Conservation (phyloP, 2,797 vertebrate species). For the Acanthurus lineatus region DNA sequence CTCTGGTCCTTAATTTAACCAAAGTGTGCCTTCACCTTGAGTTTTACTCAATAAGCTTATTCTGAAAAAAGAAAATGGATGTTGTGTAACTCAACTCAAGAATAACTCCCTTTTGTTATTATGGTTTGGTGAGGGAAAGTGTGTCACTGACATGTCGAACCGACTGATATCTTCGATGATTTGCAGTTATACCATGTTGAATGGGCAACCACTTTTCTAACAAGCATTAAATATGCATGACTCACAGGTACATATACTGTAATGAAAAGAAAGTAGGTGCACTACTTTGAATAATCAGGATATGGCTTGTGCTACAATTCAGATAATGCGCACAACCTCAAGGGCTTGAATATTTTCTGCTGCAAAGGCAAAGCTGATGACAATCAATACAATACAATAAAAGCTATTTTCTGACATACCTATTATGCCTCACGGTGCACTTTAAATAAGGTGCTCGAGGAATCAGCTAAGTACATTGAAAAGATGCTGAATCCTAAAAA, state of each 20-base stretch:
- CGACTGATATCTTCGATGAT: too few species aligned
- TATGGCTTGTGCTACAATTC: neutral
- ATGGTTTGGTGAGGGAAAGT: too few species aligned
- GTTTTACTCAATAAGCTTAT: too few species aligned
- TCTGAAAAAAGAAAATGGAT: too few species aligned
- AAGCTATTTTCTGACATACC: slow-evolving; percentile 30
- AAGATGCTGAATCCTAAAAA: slow-evolving; percentile 65
- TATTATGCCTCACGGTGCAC: slow-evolving; percentile 29
- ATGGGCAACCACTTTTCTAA: neutral
- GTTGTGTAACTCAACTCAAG: too few species aligned
- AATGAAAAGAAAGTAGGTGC: neutral
- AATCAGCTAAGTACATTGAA: slow-evolving; percentile 38
- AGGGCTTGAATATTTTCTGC: neutral
- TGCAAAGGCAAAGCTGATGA: slow-evolving; percentile 45
- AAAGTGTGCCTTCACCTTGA: too few species aligned
- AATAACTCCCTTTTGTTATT: too few species aligned
- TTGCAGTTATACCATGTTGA: too few species aligned
- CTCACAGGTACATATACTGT: neutral
- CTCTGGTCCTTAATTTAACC: too few species aligned
- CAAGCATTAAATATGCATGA: neutral
- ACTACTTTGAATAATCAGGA: neutral
- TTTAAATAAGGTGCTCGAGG: slow-evolving; percentile 35
- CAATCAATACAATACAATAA: slow-evolving; percentile 45
- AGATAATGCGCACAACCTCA: slow-evolving; percentile 24
- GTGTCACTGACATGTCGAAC: too few species aligned